Conservation (phyloP, 2,888 invertebrate genomes). For the Xestia sexstrigata region DNA sequence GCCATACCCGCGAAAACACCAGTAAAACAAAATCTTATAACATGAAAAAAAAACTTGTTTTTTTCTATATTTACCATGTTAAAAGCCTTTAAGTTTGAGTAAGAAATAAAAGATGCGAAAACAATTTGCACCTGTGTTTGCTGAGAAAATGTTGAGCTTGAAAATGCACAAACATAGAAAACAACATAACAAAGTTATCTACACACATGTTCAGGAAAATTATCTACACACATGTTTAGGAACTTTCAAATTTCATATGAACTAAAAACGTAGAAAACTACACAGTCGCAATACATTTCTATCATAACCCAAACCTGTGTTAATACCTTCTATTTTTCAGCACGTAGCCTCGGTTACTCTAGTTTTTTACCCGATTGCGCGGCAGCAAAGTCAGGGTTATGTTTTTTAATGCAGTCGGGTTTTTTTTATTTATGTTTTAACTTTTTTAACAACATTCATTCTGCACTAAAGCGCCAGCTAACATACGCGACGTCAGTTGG, state of each 20-base stretch:
- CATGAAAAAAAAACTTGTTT: constrained; percentile 70
- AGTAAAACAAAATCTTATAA: constrained; percentile 73
- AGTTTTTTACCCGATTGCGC: neutral
- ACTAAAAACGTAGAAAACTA: neutral
- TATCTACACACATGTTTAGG: constrained; percentile 35
- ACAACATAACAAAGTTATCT: constrained; percentile 48
- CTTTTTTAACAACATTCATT: constrained; percentile 8
- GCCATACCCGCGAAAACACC: constrained; percentile 67
- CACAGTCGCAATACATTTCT: constrained; percentile 6
- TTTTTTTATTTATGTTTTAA: neutral
- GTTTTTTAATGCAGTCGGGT: neutral
- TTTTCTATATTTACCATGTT: constrained; percentile 55
- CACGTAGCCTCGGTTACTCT: neutral
- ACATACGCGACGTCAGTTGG: constrained; percentile 69
- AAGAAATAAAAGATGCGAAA: constrained; percentile 55
- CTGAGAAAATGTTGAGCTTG: constrained; percentile 32
- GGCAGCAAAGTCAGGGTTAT: neutral
- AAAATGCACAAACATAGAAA: constrained; percentile 20
- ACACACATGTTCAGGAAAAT: constrained; percentile 40
- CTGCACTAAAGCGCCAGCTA: constrained; percentile 28
- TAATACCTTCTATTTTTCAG: neutral
- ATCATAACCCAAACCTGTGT: neutral
- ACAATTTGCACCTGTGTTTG: constrained; percentile 47
- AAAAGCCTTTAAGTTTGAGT: constrained; percentile 56
- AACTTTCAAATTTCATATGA: constrained; percentile 36